Conservation (phyloP, 2,113 vertebrate genomes). For the Tenrec ecaudatus region DNA sequence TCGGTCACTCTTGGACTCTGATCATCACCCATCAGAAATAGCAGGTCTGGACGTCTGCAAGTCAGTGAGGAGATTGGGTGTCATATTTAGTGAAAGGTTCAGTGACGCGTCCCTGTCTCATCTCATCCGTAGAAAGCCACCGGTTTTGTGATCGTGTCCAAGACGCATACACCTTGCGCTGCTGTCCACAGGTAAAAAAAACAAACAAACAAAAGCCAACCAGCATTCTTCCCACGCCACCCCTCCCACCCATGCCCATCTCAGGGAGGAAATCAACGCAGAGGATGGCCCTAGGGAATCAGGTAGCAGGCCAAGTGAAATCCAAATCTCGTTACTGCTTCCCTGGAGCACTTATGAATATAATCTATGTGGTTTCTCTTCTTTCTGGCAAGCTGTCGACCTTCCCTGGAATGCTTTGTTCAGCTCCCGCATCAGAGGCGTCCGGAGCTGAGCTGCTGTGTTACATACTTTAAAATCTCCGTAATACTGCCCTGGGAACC, state of each 20-base stretch:
- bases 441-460: not conserved
- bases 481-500: not conserved
- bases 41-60: slow-evolving; percentile 89
- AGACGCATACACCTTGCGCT: slow-evolving; percentile 97
- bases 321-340: not conserved
- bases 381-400: not conserved
- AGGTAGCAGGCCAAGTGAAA: not conserved
- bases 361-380: not conserved
- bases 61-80: not conserved
- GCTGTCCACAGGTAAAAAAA: slow-evolving; percentile 96
- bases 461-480: not conserved
- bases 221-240: not conserved
- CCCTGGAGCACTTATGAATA: not conserved
- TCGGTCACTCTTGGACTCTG: slow-evolving; percentile 96
- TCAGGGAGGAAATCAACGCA: not conserved
- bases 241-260: not conserved
- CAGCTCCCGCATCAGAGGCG: not conserved
- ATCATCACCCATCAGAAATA: slow-evolving; percentile 98
- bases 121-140: slow-evolving; percentile 92
- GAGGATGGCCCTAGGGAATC: not conserved
- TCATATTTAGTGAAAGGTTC: not conserved
- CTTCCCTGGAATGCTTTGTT: not conserved
- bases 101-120: not conserved
- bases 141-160: slow-evolving; percentile 98
- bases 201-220: not conserved